Base-by-base conservation (phyloP, 2,888 invertebrate species). In the Eupithecia centaureata region DNA sequence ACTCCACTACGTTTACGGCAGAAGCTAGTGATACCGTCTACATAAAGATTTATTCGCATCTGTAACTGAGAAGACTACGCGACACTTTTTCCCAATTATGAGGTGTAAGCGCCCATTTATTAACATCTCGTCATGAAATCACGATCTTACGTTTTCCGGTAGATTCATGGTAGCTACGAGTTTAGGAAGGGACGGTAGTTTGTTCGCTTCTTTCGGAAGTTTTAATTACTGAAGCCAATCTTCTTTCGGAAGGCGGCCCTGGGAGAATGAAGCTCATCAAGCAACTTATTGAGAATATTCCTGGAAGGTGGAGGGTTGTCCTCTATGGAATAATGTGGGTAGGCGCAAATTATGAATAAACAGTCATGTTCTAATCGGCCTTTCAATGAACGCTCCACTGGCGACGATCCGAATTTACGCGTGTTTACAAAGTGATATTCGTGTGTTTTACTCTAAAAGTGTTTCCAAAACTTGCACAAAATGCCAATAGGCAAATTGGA, bases 11-110 rank as follows among this genome's bases (percentile, higher is more conserved):
- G 66, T 12, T 33, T 2, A 22, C 61, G 61, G 66, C 61, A 33
- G 66, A 61, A 58, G 70, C 70, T 79, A 78, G 79, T 82, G 86
- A 86, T 86, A 85, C 88, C 85, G 87, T 88, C 91, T 92, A 90
- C 88, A 90, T 90, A 91, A 90, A 93, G 92, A 93, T 92, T 93
- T 91, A 93, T 92, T 87, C 89, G 87, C 89, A 90, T 91, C 90
- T 90, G 92, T 92, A 91, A 92, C 89, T 90, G 91, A 92, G 92
- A 87, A 82, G 87, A 81, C 85, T 87, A 92, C 91, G 91, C 90
- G 92, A 91, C 92, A 89, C 84, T 91, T 91, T 92, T 92, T 91
- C 89, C 88, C 91, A 92, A 92, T 92, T 92, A 92, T 88, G 89
- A 90, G 86, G 88, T 88, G 87, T 89, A 90, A 91, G 90, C 87